Conservation (phyloP, 2,888 invertebrate species). For the Merodon equestris region DNA sequence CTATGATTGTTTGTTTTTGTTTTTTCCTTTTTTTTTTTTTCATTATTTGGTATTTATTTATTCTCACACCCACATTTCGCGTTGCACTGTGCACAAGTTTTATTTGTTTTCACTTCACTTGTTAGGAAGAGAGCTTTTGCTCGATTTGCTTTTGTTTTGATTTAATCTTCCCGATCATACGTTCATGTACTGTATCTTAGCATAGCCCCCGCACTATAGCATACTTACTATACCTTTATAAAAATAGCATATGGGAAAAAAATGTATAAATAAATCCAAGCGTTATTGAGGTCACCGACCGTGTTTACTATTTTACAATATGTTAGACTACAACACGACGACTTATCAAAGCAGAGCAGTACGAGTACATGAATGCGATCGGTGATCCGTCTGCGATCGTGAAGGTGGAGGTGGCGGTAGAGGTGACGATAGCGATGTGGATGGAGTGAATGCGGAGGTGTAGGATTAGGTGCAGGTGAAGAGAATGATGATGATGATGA, state of each 20-base stretch:
- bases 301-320: slow-evolving; percentile 64
- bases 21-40: no score
- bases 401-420: no score
- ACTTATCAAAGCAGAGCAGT: slow-evolving; percentile 43
- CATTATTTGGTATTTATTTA: slow-evolving; percentile 29
- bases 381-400: no score
- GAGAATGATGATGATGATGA: no score
- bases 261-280: slow-evolving; percentile 26
- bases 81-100: slow-evolving; percentile 41
- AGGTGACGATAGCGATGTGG: no score
- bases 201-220: slow-evolving; percentile 34
- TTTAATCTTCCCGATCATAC: slow-evolving; percentile 19
- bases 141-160: slow-evolving; percentile 34
- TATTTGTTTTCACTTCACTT: slow-evolving; percentile 29
- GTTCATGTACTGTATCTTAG: slow-evolving; percentile 26
- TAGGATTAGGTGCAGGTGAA: no score
- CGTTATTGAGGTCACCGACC: slow-evolving; percentile 65
- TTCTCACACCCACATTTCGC: slow-evolving; percentile 62
- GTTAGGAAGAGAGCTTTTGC: slow-evolving; percentile 8
- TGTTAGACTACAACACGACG: slow-evolving; percentile 30
- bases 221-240: slow-evolving; percentile 11
- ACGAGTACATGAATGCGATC: background rate
- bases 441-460: no score
- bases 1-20: no score
- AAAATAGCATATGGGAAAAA: slow-evolving; percentile 18